Base-by-base conservation (phyloP, 2,888 invertebrate species). In the Trichacis sp. region DNA sequence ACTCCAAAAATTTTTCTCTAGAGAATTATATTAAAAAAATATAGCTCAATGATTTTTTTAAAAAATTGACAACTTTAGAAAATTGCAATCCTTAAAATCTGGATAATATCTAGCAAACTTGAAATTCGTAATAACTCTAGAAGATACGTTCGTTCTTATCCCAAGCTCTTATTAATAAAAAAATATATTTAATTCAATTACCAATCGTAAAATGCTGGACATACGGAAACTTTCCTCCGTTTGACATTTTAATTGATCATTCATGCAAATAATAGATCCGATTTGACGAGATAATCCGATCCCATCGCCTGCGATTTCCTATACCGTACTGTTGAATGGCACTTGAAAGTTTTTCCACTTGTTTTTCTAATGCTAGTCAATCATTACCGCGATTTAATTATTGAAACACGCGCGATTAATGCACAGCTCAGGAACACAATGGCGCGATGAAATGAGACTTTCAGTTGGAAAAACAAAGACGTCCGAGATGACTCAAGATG, bases 141-240 rank as follows among this genome's bases (percentile, higher is more conserved):
- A 24, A 5, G 24, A 5, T 24, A 24, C 24, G 24, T 5, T 5
- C 33, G 33, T 33, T 33, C 33, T 33, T 33, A 24, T 24, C 8
- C 4, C 24, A 8, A 24, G 24, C 24, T 24, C 8, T 8, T 5
- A 8, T 24, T 8, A 33, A 33, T 2, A 33, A 2, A 2, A 33
- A 33, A 33, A 33, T 2, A 6, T 33, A 33, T 6, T 33, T 9
- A 9, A 33, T 2, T 33, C n/a, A 14, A 20, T 24, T 47, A 9
- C 19, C 12, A 36, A 20, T 14, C n/a, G n/a, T n/a, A n/a, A n/a
- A n/a, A n/a, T n/a, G n/a, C n/a, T n/a, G n/a, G n/a, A n/a, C n/a
- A n/a, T n/a, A 38, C 40, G 56, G 40, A 63, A 63, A 63, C 18
- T 62, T 62, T 55, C 62, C 57, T 63, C 19, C 49, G 51, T 17